These are phyloP conservation scores for Chloroclysta siterata DNA, from an alignment of 2,888 invertebrate species.

Conservation along the genomic window DNA sequence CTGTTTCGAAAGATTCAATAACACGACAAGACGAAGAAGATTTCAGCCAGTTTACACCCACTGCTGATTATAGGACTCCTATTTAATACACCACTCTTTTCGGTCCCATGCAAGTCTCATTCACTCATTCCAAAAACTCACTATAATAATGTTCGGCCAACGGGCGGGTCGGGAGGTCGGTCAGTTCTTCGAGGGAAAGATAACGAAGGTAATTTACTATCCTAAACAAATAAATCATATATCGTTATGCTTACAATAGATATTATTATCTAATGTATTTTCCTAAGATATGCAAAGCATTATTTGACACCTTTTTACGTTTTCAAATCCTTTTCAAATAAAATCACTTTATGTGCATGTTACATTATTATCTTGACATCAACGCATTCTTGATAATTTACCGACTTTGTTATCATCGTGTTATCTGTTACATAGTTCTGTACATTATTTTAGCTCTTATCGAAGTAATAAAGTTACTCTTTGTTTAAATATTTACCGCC, in stretches of 20 bases:
- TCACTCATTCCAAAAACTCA: no score
- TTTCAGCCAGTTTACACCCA: no score
- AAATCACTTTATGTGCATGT: slow-evolving; percentile 7
- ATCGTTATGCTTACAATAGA: background rate
- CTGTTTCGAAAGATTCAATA: no score
- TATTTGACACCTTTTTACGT: background rate
- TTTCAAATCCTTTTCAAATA: slow-evolving; percentile 15
- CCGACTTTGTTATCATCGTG: slow-evolving; percentile 5
- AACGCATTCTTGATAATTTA: slow-evolving; percentile 5
- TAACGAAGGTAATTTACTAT: background rate
- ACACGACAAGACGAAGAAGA: no score
- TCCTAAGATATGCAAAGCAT: background rate
- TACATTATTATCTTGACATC: slow-evolving; percentile 5
- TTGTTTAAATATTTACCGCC: background rate
- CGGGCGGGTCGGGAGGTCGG: no score
- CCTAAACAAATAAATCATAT: background rate
- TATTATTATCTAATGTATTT: background rate
- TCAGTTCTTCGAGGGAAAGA: background rate
- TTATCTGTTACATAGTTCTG: slow-evolving; percentile 7
- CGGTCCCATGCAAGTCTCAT: no score
- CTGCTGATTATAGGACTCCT: no score
- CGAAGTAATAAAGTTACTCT: background rate
- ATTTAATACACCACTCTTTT: no score
- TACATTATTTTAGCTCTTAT: slow-evolving; percentile 1
- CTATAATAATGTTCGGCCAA: no score